A percentile compares a stretch with the other conserved stretches of the same genome.
These are phyloP conservation scores for Hylaea fasciaria DNA, from an alignment of 2,888 invertebrate genomes.

Conservation along the genomic window DNA sequence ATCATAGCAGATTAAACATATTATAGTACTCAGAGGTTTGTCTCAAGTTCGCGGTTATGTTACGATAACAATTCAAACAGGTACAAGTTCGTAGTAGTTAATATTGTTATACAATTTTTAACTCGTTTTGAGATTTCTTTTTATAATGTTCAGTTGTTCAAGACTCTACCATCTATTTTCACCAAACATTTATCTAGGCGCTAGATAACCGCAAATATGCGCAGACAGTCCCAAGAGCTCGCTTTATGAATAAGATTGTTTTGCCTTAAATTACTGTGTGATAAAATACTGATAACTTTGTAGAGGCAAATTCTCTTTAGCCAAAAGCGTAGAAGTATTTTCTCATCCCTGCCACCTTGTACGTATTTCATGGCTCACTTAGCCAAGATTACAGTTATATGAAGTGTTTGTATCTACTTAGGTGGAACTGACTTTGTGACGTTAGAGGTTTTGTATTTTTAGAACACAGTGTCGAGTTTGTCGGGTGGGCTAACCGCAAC, in stretches of 20 bases:
- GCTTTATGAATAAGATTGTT: conserved; percentile 18
- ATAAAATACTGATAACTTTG: conserved; percentile 24
- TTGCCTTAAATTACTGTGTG: conserved; percentile 9
- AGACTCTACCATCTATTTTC: no score
- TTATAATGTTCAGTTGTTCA: no score
- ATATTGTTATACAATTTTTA: no score
- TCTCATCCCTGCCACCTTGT: conserved; percentile 28
- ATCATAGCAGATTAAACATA: no score
- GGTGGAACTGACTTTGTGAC: conserved; percentile 10
- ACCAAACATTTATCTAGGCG: background rate
- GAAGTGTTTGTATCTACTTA: conserved; percentile 38
- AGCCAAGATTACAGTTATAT: conserved; percentile 41
- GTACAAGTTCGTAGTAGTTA: background rate
- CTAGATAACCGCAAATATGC: conserved; percentile 5
- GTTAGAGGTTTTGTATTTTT: conserved; percentile 18
- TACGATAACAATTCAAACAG: background rate
- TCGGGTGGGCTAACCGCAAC: background rate
- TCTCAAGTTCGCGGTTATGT: background rate
- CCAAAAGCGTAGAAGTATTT: conserved; percentile 29
- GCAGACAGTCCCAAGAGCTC: conserved; percentile 8
- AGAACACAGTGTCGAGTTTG: conserved; percentile 1
- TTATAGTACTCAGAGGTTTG: background rate
- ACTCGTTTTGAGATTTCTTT: no score
- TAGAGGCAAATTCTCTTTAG: conserved; percentile 17
- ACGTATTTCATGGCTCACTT: conserved; percentile 42